Evolutionary conservation across 1,140 invertebrate genomes (phyloP).

Genomic region (Amyelois transitella): DNA sequence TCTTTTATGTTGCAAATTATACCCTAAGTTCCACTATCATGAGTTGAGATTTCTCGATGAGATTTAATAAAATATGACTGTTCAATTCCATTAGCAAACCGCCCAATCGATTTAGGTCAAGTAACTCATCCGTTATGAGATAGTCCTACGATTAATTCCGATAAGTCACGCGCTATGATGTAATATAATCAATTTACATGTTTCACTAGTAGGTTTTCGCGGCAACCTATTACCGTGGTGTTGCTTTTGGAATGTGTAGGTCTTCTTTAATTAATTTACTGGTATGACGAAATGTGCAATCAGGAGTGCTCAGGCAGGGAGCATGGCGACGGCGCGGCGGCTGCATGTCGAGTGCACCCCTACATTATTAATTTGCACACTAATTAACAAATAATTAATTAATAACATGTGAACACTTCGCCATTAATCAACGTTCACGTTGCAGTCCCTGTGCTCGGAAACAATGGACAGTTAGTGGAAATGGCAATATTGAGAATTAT

Average conservation of each 20-base stretch:
- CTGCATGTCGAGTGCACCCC: slow-evolving; percentile 59
- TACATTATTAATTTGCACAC: slow-evolving; percentile 60
- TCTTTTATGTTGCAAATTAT: slow-evolving; percentile 19
- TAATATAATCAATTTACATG: slow-evolving; percentile 12
- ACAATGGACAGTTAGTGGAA: background rate
- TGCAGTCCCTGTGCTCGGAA: slow-evolving; percentile 2
- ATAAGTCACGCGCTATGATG: background rate
- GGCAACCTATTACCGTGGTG: background rate
- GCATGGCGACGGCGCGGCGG: slow-evolving; percentile 28
- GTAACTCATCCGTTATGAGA: background rate
- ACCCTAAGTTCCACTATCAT: background rate
- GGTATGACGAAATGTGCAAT: slow-evolving; percentile 32
- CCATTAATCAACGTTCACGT: slow-evolving; percentile 51
- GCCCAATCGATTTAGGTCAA: background rate
- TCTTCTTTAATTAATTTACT: slow-evolving; percentile 60
- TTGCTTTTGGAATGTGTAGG: slow-evolving; percentile 25
- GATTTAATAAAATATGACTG: background rate
- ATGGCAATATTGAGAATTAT: background rate
- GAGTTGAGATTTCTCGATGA: background rate
- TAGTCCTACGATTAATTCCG: background rate
- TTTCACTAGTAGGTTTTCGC: slow-evolving; percentile 9
- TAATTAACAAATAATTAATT: slow-evolving; percentile 71
- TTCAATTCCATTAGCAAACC: background rate
- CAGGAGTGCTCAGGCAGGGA: slow-evolving; percentile 9
- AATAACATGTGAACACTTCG: slow-evolving; percentile 49